A percentile compares a stretch with the other conserved stretches of the same genome.
Conservation (phyloP, 30 jellyfish, hydroid and myxozoan genomes). For the Nemopilema nomurai region DNA sequence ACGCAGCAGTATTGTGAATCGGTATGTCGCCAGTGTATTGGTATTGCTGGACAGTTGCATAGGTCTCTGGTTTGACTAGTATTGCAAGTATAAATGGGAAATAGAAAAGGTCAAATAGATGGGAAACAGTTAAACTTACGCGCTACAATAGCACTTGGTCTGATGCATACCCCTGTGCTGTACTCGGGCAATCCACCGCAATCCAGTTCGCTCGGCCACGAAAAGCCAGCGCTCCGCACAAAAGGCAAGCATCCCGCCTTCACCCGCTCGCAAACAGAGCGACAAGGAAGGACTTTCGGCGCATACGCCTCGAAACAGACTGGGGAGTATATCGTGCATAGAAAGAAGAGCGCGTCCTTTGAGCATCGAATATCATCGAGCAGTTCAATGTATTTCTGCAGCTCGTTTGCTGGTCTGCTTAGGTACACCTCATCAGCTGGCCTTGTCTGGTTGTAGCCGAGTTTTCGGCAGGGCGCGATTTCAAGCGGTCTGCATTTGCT, state of each 20-base stretch:
- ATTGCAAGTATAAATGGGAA: background rate
- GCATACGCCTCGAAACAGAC: conserved; percentile 79
- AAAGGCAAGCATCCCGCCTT: conserved; percentile 66
- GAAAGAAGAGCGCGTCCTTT: conserved; percentile 67
- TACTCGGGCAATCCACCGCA: conserved; percentile 84
- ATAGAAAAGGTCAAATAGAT: background rate
- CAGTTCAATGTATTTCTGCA: conserved; percentile 59
- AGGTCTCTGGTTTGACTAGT: too few species aligned
- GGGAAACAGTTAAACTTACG: background rate
- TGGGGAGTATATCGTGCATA: conserved; percentile 91
- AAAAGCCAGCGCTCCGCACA: conserved; percentile 52
- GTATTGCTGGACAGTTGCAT: too few species aligned
- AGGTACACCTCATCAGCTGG: conserved; percentile 53
- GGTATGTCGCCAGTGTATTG: too few species aligned
- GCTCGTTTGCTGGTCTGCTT: conserved; percentile 65
- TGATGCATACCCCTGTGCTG: conserved; percentile 89
- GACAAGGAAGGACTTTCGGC: conserved; percentile 83
- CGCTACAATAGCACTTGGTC: conserved; percentile 91
- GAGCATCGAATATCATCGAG: conserved; percentile 77
- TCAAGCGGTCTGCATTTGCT: conserved; percentile 72
- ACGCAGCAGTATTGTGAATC: too few species aligned
- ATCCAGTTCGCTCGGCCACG: conserved; percentile 94
- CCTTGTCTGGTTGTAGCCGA: conserved; percentile 89
- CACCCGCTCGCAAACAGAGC: conserved; percentile 86
- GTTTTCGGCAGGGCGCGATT: conserved; percentile 77